Conservation (phyloP, 2,113 vertebrate genomes). For the Cinclus mexicanus region DNA sequence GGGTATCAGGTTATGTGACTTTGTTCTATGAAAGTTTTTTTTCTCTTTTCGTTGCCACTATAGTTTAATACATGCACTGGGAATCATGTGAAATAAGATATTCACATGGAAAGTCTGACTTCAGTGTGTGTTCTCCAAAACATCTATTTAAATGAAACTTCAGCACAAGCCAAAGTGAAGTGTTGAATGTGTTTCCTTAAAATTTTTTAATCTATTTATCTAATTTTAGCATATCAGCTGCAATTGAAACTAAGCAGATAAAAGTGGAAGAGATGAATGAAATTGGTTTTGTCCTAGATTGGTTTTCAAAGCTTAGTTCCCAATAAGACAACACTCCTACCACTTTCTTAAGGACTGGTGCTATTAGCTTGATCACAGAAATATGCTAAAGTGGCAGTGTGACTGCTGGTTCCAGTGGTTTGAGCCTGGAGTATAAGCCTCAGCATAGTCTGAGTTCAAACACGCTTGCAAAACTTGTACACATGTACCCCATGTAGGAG, state of each 20-base stretch:
- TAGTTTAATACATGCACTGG: not conserved
- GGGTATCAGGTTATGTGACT: not conserved
- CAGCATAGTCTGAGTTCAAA: not conserved
- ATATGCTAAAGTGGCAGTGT: not conserved
- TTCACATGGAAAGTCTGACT: not conserved
- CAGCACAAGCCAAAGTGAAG: not conserved
- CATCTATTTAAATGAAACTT: not conserved
- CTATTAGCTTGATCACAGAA: not conserved
- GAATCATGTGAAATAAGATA: not conserved
- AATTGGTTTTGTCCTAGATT: not conserved
- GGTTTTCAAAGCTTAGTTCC: not conserved
- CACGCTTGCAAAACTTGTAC: not conserved
- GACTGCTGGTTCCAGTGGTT: not conserved
- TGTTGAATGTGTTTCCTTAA: not conserved
- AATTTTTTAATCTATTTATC: fast-evolving
- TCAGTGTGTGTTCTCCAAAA: not conserved
- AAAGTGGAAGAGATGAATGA: not conserved
- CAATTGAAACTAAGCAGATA: not conserved
- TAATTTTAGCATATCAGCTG: not conserved
- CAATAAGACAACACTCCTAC: not conserved
- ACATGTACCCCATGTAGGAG: fast-evolving
- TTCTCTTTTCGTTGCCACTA: not conserved
- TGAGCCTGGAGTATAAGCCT: not conserved
- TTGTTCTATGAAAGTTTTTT: not conserved
- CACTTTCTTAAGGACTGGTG: fast-evolving